phyloP scores from a whole-genome alignment of 2,888 invertebrate genomes.

The Rhamnusium bicolor region DNA sequence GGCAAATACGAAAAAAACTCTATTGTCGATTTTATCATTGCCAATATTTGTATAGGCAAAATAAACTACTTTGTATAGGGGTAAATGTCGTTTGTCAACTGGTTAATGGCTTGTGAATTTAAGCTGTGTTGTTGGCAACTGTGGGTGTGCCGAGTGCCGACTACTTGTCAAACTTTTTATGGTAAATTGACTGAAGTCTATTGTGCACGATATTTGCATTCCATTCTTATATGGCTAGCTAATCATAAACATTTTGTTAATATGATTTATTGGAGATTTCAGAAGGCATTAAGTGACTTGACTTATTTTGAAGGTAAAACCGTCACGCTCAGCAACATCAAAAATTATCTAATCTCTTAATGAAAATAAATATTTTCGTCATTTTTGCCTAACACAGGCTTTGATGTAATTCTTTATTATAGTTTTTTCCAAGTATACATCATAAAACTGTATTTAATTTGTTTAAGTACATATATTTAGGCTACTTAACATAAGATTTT shows the following conservation, averaged over 20 bases:
- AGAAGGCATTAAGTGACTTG: constrained; percentile 23
- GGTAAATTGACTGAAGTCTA: constrained; percentile 46
- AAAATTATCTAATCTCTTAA: neutral
- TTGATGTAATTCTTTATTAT: neutral
- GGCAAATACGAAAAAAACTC: constrained; percentile 66
- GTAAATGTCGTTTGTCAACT: constrained; percentile 73
- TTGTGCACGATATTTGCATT: constrained; percentile 46
- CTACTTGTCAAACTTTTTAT: constrained; percentile 52
- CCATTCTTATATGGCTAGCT: constrained; percentile 32
- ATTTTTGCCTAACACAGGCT: neutral
- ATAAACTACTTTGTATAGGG: constrained; percentile 61
- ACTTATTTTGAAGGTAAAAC: constrained; percentile 7
- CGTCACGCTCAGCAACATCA: neutral
- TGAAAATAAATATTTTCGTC: neutral
- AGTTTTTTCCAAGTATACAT: neutral
- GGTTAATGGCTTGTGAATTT: constrained; percentile 78
- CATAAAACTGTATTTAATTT: neutral
- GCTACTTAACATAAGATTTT: neutral
- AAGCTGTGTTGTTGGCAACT: constrained; percentile 57
- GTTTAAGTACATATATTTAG: neutral
- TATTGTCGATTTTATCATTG: constrained; percentile 60
- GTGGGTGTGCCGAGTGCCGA: constrained; percentile 50
- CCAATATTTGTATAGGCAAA: constrained; percentile 62
- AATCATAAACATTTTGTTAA: constrained; percentile 37
- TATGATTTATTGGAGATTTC: constrained; percentile 43